Evolutionary conservation across 2,888 invertebrate genomes (phyloP).

Genomic region (Cheilosia impressa): DNA sequence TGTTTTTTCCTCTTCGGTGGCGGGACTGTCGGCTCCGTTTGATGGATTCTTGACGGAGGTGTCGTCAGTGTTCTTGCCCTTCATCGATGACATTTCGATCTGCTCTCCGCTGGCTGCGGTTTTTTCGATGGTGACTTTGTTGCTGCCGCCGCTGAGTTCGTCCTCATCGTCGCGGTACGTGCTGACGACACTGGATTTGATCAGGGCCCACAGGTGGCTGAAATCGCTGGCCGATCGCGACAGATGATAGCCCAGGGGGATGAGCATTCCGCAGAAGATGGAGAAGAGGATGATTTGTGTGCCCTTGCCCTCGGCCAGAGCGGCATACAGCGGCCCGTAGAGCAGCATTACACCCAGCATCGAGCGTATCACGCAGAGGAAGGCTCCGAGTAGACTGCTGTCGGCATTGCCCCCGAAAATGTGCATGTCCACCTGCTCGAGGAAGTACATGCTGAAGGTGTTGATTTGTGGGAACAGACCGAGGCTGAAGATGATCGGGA

Average conservation of each 20-base stretch:
- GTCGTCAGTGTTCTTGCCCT: constrained; percentile 32
- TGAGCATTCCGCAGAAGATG: constrained; percentile 95
- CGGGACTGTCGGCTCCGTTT: constrained; percentile 35
- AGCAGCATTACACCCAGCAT: constrained; percentile 90
- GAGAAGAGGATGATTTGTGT: constrained; percentile 97
- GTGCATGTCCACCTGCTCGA: constrained; percentile 97
- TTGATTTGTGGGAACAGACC: constrained; percentile 99
- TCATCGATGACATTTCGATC: constrained; percentile 80
- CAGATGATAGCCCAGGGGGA: constrained; percentile 95
- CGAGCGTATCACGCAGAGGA: constrained; percentile 93
- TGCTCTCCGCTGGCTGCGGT: constrained; percentile 77
- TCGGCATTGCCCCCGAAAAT: constrained; percentile 95
- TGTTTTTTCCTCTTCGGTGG: constrained; percentile 77
- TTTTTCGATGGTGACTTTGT: constrained; percentile 50
- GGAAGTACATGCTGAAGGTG: constrained; percentile 97
- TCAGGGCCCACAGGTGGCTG: constrained; percentile 93
- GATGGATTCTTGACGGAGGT: constrained; percentile 7
- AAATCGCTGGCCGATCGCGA: constrained; percentile 97
- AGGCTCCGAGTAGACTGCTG: constrained; percentile 89
- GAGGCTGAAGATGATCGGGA: constrained; percentile 96
- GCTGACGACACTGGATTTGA: constrained; percentile 89
- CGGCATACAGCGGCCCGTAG: constrained; percentile 94
- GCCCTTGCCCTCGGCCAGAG: constrained; percentile 91
- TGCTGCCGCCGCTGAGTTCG: constrained; percentile 77
- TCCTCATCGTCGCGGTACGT: constrained; percentile 91